Percentiles rank a stretch among this genome's conserved stretches.
Evolutionary conservation across 2,113 vertebrate genomes (phyloP).

Genomic region (Ammodytes marinus): DNA sequence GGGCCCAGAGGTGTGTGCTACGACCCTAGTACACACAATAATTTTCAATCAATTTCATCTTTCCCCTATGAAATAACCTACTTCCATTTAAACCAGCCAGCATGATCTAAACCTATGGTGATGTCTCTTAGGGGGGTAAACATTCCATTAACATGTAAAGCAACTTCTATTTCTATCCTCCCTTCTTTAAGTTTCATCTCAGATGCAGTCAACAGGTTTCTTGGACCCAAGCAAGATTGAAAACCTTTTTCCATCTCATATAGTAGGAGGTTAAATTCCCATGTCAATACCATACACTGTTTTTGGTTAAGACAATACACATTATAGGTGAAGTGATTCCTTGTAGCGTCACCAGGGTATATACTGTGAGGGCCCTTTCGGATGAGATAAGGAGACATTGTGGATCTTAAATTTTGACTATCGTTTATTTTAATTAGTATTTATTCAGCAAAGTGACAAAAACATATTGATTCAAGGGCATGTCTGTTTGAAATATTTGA

Average conservation of each 20-base stretch:
- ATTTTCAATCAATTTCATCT: constrained; percentile 72
- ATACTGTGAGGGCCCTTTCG: too few relatives aligned
- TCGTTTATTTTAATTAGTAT: too few relatives aligned
- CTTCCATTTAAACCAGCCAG: constrained; percentile 43
- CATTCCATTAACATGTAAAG: constrained; percentile 68
- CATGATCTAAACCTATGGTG: constrained; percentile 45
- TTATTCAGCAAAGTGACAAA: too few relatives aligned
- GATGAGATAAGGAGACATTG: too few relatives aligned
- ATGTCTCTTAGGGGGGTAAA: constrained; percentile 46
- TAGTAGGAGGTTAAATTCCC: constrained; percentile 38
- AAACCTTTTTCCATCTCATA: constrained; percentile 34
- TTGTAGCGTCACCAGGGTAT: too few relatives aligned
- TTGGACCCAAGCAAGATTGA: constrained; percentile 10
- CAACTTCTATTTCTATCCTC: constrained; percentile 40
- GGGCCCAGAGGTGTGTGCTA: too few relatives aligned
- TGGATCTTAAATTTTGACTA: too few relatives aligned
- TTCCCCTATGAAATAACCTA: constrained; percentile 29
- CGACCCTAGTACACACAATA: constrained; percentile 15
- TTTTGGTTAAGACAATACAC: not conserved
- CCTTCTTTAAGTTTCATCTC: constrained; percentile 42
- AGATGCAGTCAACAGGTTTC: constrained; percentile 36
- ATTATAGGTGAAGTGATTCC: too few relatives aligned
- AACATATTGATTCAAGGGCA: too few relatives aligned
- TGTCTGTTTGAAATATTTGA: not conserved
- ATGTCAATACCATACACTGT: constrained; percentile 9